Evolutionary conservation across 2,888 invertebrate genomes (phyloP).

Genomic region (Pristionchus fissidentatus): DNA sequence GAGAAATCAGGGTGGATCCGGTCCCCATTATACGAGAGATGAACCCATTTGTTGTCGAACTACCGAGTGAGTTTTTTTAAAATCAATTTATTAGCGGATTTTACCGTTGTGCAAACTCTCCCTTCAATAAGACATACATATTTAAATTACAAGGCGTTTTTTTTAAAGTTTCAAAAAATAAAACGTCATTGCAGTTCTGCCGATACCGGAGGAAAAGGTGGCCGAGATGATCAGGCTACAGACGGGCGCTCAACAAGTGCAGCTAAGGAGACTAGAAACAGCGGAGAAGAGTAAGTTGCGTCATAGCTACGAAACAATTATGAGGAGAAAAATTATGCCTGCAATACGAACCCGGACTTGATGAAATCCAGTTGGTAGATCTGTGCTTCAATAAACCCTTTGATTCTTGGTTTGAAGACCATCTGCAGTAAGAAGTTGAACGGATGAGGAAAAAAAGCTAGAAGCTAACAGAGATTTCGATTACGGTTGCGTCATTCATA

Average conservation of each 20-base stretch:
- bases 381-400: too few relatives aligned
- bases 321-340: too few relatives aligned
- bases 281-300: slow-evolving; percentile 8
- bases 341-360: too few relatives aligned
- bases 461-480: too few relatives aligned
- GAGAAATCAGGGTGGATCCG: background rate
- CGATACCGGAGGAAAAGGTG: background rate
- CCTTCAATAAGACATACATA: background rate
- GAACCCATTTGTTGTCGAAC: slow-evolving; percentile 40
- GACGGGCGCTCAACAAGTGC: slow-evolving; percentile 37
- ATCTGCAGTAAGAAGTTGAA: too few relatives aligned
- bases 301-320: too few relatives aligned
- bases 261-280: slow-evolving; percentile 13
- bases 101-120: background rate
- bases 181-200: background rate
- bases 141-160: background rate
- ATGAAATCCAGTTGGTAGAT: too few relatives aligned
- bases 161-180: background rate
- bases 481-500: too few relatives aligned
- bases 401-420: too few relatives aligned
- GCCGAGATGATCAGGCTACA: slow-evolving; percentile 1
- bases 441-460: slow-evolving; percentile 19
- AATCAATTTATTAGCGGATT: background rate
- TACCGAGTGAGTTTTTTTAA: slow-evolving; percentile 39
- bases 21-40: slow-evolving; percentile 23